Evolutionary conservation across 2,113 vertebrate genomes (phyloP).

Genomic region (Hyperopisus bebe): DNA sequence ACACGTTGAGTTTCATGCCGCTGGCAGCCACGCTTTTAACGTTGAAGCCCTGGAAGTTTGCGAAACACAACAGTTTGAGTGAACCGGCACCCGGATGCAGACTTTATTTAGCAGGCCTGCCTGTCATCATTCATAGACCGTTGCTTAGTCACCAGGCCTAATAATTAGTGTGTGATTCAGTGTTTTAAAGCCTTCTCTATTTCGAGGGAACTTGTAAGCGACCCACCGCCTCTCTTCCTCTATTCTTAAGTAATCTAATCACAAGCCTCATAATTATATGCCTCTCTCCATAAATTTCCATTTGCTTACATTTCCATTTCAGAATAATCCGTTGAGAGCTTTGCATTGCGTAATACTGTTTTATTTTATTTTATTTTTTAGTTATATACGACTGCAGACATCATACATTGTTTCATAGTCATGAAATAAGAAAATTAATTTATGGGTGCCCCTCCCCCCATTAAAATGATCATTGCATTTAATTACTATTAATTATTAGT

Average conservation of each 20-base stretch:
- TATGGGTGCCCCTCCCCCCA: background rate
- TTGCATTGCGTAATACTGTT: background rate
- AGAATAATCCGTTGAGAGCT: background rate
- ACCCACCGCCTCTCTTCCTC: background rate
- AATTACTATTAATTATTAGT: background rate
- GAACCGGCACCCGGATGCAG: background rate
- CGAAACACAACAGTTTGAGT: background rate
- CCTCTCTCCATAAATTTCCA: background rate
- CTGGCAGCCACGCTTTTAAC: constrained; percentile 61
- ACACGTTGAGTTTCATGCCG: constrained; percentile 62
- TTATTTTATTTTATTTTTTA: background rate
- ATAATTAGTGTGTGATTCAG: background rate
- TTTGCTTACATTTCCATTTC: background rate
- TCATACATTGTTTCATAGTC: background rate
- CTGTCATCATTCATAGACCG: background rate
- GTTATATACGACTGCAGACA: background rate
- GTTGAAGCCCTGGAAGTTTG: constrained; percentile 58
- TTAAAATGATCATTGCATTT: background rate
- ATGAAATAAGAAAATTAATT: background rate
- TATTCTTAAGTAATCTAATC: constrained; percentile 10
- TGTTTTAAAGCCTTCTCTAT: background rate
- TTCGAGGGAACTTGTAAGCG: background rate
- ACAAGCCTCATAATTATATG: background rate
- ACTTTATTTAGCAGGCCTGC: background rate
- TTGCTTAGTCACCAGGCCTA: background rate